phyloP scores from a whole-genome alignment of 2,113 vertebrate species.

The Amazona vittata region DNA sequence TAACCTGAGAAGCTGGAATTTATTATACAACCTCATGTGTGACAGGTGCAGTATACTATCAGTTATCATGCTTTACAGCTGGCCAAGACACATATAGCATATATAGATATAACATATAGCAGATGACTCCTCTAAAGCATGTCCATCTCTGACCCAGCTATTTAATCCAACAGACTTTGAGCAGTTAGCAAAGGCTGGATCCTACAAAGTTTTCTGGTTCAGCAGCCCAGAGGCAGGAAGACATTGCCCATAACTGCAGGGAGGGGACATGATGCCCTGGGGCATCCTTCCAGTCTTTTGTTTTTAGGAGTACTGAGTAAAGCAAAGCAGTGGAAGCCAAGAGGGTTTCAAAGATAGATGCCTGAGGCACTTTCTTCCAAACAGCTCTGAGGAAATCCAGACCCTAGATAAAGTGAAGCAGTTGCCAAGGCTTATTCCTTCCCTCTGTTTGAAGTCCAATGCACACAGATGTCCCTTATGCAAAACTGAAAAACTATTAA shows the following conservation, averaged over 20 bases:
- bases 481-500: background rate
- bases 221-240: background rate
- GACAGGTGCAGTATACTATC: background rate
- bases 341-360: background rate
- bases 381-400: slow-evolving; percentile 6
- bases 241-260: background rate
- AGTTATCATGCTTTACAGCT: background rate
- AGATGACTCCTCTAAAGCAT: background rate
- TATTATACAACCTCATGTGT: background rate
- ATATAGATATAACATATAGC: accelerated
- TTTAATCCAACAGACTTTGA: background rate
- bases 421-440: background rate
- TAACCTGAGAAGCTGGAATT: background rate
- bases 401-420: background rate
- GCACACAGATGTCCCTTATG: background rate
- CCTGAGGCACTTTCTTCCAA: background rate
- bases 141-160: background rate
- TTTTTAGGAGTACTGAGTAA: background rate
- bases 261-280: background rate
- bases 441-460: background rate
- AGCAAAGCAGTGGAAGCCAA: background rate
- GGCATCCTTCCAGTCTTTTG: background rate
- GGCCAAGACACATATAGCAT: background rate
- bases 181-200: background rate
- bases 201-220: background rate